Conservation (phyloP, 2,888 invertebrate genomes). For the Clusia tigrina region DNA sequence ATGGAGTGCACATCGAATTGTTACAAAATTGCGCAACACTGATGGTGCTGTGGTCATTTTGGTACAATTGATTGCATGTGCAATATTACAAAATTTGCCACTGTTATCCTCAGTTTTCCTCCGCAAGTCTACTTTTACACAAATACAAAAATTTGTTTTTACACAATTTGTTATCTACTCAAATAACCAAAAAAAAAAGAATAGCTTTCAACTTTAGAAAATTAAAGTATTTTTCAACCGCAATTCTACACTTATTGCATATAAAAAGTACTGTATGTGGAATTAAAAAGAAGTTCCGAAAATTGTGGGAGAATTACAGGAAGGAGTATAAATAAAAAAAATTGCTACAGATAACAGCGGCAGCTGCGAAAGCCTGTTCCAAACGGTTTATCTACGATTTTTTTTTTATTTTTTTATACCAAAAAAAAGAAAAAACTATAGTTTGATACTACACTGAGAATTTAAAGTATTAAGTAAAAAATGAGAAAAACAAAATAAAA, state of each 20-base stretch:
- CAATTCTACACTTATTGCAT: constrained; percentile 12
- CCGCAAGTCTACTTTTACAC: constrained; percentile 1
- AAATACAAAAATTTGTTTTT: constrained; percentile 9
- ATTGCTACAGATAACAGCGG: constrained; percentile 16
- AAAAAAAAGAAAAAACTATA: constrained; percentile 20
- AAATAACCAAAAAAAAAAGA: background rate
- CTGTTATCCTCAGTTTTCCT: constrained; percentile 4
- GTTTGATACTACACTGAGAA: background rate
- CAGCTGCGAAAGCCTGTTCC: constrained; percentile 21
- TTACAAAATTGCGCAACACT: too few species aligned
- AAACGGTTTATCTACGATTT: constrained; percentile 16
- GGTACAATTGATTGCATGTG: background rate
- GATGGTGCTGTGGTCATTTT: too few species aligned
- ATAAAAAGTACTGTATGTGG: background rate
- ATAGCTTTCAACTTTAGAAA: constrained; percentile 2
- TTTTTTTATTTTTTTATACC: constrained; percentile 20
- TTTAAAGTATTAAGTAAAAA: too few species aligned
- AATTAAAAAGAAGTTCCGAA: background rate
- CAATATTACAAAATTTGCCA: background rate
- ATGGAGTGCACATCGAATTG: constrained; percentile 18
- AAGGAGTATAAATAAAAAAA: constrained; percentile 1
- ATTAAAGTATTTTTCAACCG: constrained; percentile 6
- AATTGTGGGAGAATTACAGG: background rate
- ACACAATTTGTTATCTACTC: constrained; percentile 3
- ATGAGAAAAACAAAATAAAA: too few species aligned